A percentile compares a stretch with the other conserved stretches of the same genome.
phyloP scores from a whole-genome alignment of 92 coral and sea anemone genomes.

The Nematostella vectensis region DNA sequence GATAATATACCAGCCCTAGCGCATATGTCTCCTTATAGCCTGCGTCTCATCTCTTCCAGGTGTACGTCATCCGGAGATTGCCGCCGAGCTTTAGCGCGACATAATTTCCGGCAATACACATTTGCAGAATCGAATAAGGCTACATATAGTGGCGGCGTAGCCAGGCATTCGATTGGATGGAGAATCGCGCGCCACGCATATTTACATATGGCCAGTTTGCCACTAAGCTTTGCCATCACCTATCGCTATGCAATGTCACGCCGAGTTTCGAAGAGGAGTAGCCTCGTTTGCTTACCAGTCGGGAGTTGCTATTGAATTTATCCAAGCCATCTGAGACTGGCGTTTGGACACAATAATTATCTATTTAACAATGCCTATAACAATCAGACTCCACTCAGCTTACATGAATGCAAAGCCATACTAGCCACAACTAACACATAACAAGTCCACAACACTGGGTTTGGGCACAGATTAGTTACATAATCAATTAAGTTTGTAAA shows the following conservation, averaged over 20 bases:
- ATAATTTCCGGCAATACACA: slow-evolving; percentile 12
- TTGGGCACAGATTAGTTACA: too few species aligned
- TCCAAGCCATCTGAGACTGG: slow-evolving; percentile 28
- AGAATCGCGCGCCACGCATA: not conserved
- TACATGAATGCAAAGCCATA: not conserved
- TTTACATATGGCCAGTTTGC: slow-evolving; percentile 17
- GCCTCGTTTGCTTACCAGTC: slow-evolving; percentile 27
- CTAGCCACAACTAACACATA: not conserved
- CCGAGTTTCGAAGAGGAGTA: slow-evolving; percentile 19
- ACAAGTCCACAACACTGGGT: too few species aligned
- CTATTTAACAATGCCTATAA: too few species aligned
- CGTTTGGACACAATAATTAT: slow-evolving; percentile 7
- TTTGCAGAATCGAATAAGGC: slow-evolving; percentile 36
- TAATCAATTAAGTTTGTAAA: too few species aligned
- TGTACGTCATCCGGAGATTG: slow-evolving; percentile 10
- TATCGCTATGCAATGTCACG: not conserved
- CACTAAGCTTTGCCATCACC: slow-evolving; percentile 3
- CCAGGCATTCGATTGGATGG: too few species aligned
- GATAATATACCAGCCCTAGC: slow-evolving; percentile 9
- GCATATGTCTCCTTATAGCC: slow-evolving; percentile 18
- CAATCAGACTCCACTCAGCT: slow-evolving; percentile 11
- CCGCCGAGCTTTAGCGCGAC: slow-evolving; percentile 19
- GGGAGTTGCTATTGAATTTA: slow-evolving; percentile 16
- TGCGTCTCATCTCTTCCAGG: slow-evolving; percentile 26
- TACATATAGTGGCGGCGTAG: slow-evolving; percentile 5